A percentile compares a stretch with the other conserved stretches of the same genome.
phyloP scores from a whole-genome alignment of 2,888 invertebrate species.

The Epinotia brunnichana region DNA sequence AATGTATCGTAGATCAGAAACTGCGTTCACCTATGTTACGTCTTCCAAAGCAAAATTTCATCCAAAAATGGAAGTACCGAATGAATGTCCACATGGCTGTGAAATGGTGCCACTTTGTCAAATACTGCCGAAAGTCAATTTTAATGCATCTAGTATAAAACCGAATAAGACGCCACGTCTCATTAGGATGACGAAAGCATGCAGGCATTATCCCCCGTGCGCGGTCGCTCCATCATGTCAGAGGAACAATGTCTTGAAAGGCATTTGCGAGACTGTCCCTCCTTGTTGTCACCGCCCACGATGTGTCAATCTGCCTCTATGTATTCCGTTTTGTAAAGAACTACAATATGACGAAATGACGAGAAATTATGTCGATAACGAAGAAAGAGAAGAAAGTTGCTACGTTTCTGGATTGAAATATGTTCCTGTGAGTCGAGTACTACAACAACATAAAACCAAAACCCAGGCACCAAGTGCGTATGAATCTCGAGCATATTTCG shows the following conservation, averaged over 20 bases:
- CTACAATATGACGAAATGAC: slow-evolving; percentile 60
- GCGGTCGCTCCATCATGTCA: slow-evolving; percentile 77
- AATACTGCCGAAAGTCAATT: slow-evolving; percentile 61
- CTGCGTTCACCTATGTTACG: slow-evolving; percentile 52
- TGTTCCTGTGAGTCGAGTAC: slow-evolving; percentile 56
- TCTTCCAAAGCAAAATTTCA: slow-evolving; percentile 48
- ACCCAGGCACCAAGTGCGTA: slow-evolving; percentile 58
- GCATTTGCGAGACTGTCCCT: slow-evolving; percentile 72
- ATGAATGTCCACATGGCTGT: slow-evolving; percentile 65
- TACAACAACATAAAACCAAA: slow-evolving; percentile 49
- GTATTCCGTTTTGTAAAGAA: slow-evolving; percentile 68
- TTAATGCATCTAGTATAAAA: slow-evolving; percentile 54
- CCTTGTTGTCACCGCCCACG: slow-evolving; percentile 74
- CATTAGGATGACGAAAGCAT: slow-evolving; percentile 74
- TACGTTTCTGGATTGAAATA: slow-evolving; percentile 59
- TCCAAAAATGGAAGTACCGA: slow-evolving; percentile 50
- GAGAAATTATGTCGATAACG: slow-evolving; percentile 54
- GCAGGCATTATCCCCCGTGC: slow-evolving; percentile 76
- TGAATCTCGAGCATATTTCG: slow-evolving; percentile 53
- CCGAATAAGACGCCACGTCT: slow-evolving; percentile 58
- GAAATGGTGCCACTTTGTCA: slow-evolving; percentile 72
- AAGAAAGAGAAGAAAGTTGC: slow-evolving; percentile 54
- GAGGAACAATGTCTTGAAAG: slow-evolving; percentile 67
- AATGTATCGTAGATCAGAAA: slow-evolving; percentile 53
- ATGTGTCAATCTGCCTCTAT: slow-evolving; percentile 74